Base-by-base conservation (phyloP, 2,113 vertebrate species). In the Dipodomys merriami region DNA sequence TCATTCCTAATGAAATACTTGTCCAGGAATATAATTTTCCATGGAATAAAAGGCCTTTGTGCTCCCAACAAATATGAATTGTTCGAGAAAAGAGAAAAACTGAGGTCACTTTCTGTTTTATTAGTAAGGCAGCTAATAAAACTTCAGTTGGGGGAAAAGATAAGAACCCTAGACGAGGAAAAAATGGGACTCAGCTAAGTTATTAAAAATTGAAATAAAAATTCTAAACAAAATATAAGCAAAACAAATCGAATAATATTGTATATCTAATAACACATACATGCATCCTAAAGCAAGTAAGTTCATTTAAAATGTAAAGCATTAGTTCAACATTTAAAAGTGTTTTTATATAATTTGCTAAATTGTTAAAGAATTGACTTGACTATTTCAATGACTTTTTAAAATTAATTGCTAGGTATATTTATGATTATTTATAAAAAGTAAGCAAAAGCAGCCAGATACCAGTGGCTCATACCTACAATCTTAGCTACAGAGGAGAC, bases 1-100 rank as follows among this genome's bases (percentile, higher is more conserved):
- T 93, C 79, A 89, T 64, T 87, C 29, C 30, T 87, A 73, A 68
- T 93, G 19, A 76, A 91, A 91, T 78, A 64, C 5, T 93, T 60
- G 86, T 91, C 39, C n/a, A 81, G 60, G 57, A 80, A 80, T 49
- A 5, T 53, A 86, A 91, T 74, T 87, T 82, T 12, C 73, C 62
- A 78, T 57, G 30, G 30, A 80, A 62, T 64, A 83, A 91, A 89
- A 91, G 15, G 7, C 2, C 15, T 84, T 65, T 60, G 29, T 82
- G 20, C 79, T 93, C 65, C 30, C 85, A 62, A 64, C 49, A 89
- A 91, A 78, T 73, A 73, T 13, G 7, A 89, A 73, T 53, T 53
- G 16, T 85, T 90, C 12, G 8, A 69, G 71, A 82, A 13, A 81
- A 72, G 30, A 67, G 10, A 39, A 64, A 60, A 67, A 86, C 53